Evolutionary conservation across 2,113 vertebrate species (phyloP).

Genomic region (Sakesphorus luctuosus): DNA sequence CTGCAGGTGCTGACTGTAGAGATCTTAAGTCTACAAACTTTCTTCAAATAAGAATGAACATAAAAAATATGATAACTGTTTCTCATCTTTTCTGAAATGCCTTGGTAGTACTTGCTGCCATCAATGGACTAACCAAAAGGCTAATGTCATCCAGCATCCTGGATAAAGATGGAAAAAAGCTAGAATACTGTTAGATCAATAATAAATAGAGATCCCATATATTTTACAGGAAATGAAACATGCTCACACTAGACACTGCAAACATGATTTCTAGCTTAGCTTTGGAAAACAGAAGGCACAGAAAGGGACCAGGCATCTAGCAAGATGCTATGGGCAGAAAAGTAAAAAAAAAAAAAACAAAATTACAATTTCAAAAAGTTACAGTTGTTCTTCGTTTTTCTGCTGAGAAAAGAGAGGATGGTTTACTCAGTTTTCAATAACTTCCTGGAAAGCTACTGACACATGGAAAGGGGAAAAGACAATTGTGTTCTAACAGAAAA

Average conservation of each 20-base stretch:
- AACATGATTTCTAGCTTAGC: background rate
- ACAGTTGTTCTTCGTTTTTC: background rate
- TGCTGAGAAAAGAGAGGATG: background rate
- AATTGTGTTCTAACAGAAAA: background rate
- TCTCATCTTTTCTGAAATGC: background rate
- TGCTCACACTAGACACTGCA: background rate
- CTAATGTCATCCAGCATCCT: background rate
- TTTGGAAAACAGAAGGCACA: background rate
- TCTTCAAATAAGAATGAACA: background rate
- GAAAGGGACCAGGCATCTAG: background rate
- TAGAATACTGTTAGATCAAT: background rate
- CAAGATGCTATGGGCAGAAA: background rate
- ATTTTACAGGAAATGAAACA: background rate
- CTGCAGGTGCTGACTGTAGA: background rate
- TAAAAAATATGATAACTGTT: background rate
- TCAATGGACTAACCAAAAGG: background rate
- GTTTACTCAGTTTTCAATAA: background rate
- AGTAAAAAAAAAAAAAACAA: background rate
- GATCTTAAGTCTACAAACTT: background rate
- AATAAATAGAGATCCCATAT: background rate
- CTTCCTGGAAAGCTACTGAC: background rate
- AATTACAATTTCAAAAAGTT: background rate
- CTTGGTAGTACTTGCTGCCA: background rate
- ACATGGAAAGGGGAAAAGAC: background rate
- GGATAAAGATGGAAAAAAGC: background rate